phyloP scores from a whole-genome alignment of 2,797 vertebrate genomes.

The Falco biarmicus region DNA sequence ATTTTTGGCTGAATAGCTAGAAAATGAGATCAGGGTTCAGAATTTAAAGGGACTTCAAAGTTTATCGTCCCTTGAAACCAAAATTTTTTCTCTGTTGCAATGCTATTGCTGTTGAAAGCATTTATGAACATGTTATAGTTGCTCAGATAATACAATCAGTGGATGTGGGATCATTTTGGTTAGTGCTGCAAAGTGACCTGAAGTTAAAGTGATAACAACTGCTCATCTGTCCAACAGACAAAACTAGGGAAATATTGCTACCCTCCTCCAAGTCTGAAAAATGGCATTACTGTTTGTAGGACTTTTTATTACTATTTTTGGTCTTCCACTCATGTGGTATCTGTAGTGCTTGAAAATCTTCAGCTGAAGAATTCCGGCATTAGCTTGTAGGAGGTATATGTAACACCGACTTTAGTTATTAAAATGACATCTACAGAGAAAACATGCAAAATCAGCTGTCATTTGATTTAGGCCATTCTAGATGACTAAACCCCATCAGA shows the following conservation, averaged over 20 bases:
- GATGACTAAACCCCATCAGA: not conserved
- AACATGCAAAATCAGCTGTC: not conserved
- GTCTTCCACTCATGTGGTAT: not conserved
- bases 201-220: not conserved
- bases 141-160: not conserved
- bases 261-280: not conserved
- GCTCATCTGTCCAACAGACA: not conserved
- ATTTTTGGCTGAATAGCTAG: slow-evolving; percentile 31
- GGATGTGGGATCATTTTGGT: not conserved
- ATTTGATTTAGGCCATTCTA: not conserved
- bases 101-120: not conserved
- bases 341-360: not conserved
- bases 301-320: not conserved
- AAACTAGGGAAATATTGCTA: not conserved
- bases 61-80: not conserved
- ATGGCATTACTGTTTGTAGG: not conserved
- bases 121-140: not conserved
- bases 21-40: not conserved
- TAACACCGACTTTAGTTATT: not conserved
- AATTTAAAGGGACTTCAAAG: not conserved
- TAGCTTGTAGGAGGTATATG: not conserved
- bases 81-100: not conserved
- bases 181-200: not conserved
- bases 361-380: not conserved
- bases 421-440: slow-evolving; percentile 25